phyloP scores from a whole-genome alignment of 2,888 invertebrate species.

The Phoenoteleia sp. region DNA sequence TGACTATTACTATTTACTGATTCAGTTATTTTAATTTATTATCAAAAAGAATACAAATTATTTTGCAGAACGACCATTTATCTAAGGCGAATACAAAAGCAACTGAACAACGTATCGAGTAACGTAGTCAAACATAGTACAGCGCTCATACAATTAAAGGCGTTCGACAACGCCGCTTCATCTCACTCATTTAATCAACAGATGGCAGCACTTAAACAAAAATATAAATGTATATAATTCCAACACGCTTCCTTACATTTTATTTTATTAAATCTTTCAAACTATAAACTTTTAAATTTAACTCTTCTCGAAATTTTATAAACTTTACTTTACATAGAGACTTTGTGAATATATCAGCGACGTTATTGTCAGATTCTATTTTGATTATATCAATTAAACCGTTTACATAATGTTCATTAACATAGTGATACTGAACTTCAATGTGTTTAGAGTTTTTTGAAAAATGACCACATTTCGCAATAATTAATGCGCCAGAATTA shows the following conservation, averaged over 20 bases:
- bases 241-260: constrained; percentile 9
- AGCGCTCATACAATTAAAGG: no score
- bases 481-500: not conserved
- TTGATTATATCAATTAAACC: not conserved
- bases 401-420: not conserved
- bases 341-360: not conserved
- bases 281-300: not conserved
- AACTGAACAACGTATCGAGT: no score
- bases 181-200: no score
- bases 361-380: not conserved
- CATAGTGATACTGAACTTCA: not conserved
- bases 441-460: not conserved
- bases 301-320: not conserved
- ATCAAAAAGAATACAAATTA: no score
- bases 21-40: no score
- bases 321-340: not conserved
- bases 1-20: no score
- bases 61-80: no score
- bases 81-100: no score
- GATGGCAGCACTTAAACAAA: no score
- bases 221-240: no score
- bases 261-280: not conserved
- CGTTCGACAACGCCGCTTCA: no score
- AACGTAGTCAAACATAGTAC: no score
- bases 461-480: not conserved